Evolutionary conservation across 2,888 invertebrate species (phyloP), one percentile per base, ranked within the genome.

Genomic region (Melanostoma mellinum): DNA sequence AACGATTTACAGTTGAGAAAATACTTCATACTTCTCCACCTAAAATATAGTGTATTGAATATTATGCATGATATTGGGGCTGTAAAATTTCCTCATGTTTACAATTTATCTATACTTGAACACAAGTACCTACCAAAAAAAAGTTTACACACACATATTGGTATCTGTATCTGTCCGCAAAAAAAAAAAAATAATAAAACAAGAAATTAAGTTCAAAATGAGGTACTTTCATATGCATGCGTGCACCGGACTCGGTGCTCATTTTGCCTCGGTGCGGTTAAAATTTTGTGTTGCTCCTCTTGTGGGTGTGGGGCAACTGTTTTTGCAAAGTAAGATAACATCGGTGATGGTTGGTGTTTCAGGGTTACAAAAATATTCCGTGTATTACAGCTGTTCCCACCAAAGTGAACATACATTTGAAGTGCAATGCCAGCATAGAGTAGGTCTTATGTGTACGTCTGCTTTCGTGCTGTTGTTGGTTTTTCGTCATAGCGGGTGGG

Each of bases 381-480:
- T 53, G 35, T 9, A 9, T 73, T 32, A 68, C 55, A 63, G 48
- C 20, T 53, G 61, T 36, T 6, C 48, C 3, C 20, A 20, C n/a
- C 10, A 36, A 9, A 44, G 38, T 20, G 55, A 46, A 40, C 32
- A 68, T 55, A 56, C 10, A 68, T 61, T 73, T 79, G 68, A 79
- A 79, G 78, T 73, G 73, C 73, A 78, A 30, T 72, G 72, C 72
- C 72, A 73, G 44, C 5, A n/a, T n/a, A 33, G 38, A 74, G 63
- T 32, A 42, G 3, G 9, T 3, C 42, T 42, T 6, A 42, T 42
- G 8, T 20, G 42, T 42, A 9, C 6, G 42, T 42, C 9, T 42
- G 6, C 1, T 20, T 20, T 20, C 20, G 20, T 20, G 42, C 9
- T 0, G 8, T 42, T n/a, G 44, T 55, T 56, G 56, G 35, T 38